Evolutionary conservation across 1,140 invertebrate genomes (phyloP).

Genomic region (Zaprionus capensis): DNA sequence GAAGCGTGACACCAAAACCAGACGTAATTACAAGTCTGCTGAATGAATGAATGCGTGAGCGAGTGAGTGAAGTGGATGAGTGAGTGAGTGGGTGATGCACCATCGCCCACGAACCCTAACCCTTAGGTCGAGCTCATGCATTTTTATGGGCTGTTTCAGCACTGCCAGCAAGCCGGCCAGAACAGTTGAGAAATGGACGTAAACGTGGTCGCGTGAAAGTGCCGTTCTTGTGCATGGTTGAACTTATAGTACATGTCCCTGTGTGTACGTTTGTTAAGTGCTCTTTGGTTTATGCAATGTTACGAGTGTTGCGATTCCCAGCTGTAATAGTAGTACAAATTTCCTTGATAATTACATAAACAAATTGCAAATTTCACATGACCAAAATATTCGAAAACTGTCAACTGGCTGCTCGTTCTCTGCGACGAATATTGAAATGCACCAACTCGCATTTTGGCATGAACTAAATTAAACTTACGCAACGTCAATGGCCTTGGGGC

Average conservation of each 20-base stretch:
- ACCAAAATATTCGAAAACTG: slow-evolving; percentile 11
- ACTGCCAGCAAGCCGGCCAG: slow-evolving; percentile 18
- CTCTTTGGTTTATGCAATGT: not conserved
- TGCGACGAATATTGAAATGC: slow-evolving; percentile 42
- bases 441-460: slow-evolving; percentile 19
- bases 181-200: slow-evolving; percentile 63
- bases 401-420: slow-evolving; percentile 6
- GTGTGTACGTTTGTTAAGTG: slow-evolving; percentile 22
- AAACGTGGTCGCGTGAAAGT: slow-evolving; percentile 39
- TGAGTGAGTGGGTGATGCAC: slow-evolving; percentile 44
- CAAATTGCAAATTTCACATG: slow-evolving; percentile 30
- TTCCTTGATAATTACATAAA: slow-evolving; percentile 32
- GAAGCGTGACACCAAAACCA: slow-evolving; percentile 46
- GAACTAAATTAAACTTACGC: slow-evolving; percentile 57
- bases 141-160: slow-evolving; percentile 67
- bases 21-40: slow-evolving; percentile 34
- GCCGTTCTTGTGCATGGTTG: not conserved
- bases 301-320: not conserved
- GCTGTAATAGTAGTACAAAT: not conserved
- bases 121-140: slow-evolving; percentile 55
- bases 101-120: slow-evolving; percentile 35
- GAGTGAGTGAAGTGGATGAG: slow-evolving; percentile 28
- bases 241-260: not conserved
- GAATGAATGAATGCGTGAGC: slow-evolving; percentile 38
- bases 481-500: slow-evolving; percentile 39